phyloP scores from a whole-genome alignment of 2,113 vertebrate species.

The Hylia prasina region DNA sequence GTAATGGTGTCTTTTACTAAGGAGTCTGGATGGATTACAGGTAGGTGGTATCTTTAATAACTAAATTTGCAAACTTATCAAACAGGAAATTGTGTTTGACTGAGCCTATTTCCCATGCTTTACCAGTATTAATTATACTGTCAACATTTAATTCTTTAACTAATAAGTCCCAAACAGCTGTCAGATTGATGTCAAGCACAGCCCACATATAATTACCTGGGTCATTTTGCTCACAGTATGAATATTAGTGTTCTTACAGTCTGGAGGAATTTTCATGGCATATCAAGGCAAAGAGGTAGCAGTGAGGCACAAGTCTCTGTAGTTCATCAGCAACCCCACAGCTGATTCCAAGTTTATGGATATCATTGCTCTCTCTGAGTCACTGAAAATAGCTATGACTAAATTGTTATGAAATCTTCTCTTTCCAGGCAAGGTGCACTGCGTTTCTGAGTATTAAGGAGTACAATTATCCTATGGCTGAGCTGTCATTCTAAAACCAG shows the following conservation, averaged over 20 bases:
- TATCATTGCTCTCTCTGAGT: background rate
- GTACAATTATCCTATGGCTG: background rate
- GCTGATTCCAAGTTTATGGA: background rate
- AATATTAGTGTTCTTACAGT: background rate
- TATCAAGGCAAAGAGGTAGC: background rate
- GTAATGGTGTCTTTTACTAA: background rate
- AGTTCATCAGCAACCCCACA: fast-evolving
- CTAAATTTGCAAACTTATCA: background rate
- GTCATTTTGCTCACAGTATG: background rate
- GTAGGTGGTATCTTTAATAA: background rate
- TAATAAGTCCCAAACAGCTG: background rate
- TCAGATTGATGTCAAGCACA: background rate
- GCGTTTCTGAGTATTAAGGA: background rate
- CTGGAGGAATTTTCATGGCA: background rate
- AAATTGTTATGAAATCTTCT: background rate
- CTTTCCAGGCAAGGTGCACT: background rate
- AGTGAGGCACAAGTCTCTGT: background rate
- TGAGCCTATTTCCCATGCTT: background rate
- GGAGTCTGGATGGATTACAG: background rate
- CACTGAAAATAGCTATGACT: background rate
- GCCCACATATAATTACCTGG: background rate
- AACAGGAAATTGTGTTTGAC: background rate
- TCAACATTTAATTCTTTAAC: background rate
- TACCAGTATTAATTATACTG: background rate
- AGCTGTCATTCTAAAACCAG: background rate